Conservation (phyloP, 2,888 invertebrate species). For the Formica aserva region DNA sequence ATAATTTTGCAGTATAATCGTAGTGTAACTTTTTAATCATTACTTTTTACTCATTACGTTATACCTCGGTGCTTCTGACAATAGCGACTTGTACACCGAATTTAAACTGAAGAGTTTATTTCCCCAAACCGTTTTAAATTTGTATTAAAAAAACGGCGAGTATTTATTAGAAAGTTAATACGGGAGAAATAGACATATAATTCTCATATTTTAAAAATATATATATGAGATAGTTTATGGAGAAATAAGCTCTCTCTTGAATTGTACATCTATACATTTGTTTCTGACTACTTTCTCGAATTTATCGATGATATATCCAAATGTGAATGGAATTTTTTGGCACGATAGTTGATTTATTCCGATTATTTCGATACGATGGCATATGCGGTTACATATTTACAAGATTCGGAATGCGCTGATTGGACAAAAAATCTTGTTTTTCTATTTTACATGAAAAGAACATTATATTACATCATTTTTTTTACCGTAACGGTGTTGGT, state of each 20-base stretch:
- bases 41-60: neutral
- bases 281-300: neutral
- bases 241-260: neutral
- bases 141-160: neutral
- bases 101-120: neutral
- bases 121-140: neutral
- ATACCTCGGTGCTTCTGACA: neutral
- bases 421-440: conserved; percentile 18
- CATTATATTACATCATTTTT: conserved; percentile 40
- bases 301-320: neutral
- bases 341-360: conserved; percentile 62
- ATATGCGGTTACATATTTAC: conserved; percentile 49
- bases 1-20: conserved; percentile 29
- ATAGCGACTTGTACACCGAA: neutral
- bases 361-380: neutral
- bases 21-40: neutral
- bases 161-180: neutral
- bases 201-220: neutral
- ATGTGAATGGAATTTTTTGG: conserved; percentile 63
- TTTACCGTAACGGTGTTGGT: conserved; percentile 69
- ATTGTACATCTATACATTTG: neutral
- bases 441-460: conserved; percentile 44
- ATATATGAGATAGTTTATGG: neutral
- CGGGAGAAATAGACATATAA: neutral
- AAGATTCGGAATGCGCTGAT: conserved; percentile 12